These are phyloP conservation scores for Nudaria mundana DNA, from an alignment of 2,888 invertebrate genomes.

Conservation along the genomic window DNA sequence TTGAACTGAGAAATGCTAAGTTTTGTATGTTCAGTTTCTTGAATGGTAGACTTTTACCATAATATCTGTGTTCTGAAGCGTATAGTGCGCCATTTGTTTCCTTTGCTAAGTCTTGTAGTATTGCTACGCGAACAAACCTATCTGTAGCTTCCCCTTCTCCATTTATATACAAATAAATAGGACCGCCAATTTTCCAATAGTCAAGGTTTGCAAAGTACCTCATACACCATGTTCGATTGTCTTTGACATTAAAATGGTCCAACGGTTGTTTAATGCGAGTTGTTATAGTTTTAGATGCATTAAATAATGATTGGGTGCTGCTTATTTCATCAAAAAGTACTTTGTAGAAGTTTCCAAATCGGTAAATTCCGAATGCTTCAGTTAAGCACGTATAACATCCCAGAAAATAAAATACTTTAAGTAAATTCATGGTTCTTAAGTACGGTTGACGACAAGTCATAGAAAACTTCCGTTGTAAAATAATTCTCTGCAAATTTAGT, in stretches of 20 bases:
- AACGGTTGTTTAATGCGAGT: slow-evolving; percentile 50
- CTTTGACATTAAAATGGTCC: slow-evolving; percentile 55
- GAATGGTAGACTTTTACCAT: slow-evolving; percentile 63
- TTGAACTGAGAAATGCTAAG: slow-evolving; percentile 53
- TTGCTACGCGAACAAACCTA: slow-evolving; percentile 48
- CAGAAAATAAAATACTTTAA: too few relatives aligned
- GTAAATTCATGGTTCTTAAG: too few relatives aligned
- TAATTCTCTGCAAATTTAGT: too few relatives aligned
- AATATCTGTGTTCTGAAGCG: slow-evolving; percentile 64
- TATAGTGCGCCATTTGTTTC: slow-evolving; percentile 68
- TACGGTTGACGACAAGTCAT: too few relatives aligned
- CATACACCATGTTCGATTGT: slow-evolving; percentile 58
- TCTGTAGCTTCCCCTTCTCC: slow-evolving; percentile 54
- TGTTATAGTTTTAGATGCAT: slow-evolving; percentile 29
- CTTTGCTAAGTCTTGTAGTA: slow-evolving; percentile 56
- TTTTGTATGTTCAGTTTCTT: slow-evolving; percentile 44
- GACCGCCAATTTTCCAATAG: slow-evolving; percentile 52
- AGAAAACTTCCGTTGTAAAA: too few relatives aligned
- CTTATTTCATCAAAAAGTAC: slow-evolving; percentile 42
- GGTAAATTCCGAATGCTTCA: too few relatives aligned
- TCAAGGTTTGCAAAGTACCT: slow-evolving; percentile 58
- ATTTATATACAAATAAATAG: slow-evolving; percentile 61
- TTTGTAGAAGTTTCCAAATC: slow-evolving; percentile 42
- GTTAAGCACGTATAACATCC: too few relatives aligned
- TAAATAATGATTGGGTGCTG: slow-evolving; percentile 24